Base-by-base conservation (phyloP, 2,113 vertebrate genomes). In the Psittacara wagleri region DNA sequence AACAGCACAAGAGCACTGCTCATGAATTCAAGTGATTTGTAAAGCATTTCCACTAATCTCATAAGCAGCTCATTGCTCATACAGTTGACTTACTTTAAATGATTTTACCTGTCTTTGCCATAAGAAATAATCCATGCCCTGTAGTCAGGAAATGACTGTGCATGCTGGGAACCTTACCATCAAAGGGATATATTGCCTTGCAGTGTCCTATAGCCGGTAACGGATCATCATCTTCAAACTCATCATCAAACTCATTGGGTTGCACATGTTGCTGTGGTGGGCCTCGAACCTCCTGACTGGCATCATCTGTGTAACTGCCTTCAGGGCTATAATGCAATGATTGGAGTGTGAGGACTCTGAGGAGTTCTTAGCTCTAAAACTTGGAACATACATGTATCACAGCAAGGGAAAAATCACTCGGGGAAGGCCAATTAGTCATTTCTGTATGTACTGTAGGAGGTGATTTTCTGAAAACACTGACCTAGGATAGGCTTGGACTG, bases 141-240 rank as follows among this genome's bases (percentile, higher is more conserved):
- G 43, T 1, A 37, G 61, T 35, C 29, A 68, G 1, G 44, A 44
- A 74, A 44, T 23, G 37, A 22, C 0, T 27, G 28, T 31, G 29
- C 29, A 15, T 0, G 6, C 16, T 66, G n/a, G 94, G 78, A 78
- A 87, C 59, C 97, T 96, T 98, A 99, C 99, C 99, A 93, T 99
- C 99, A 80, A 99, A 99, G 0, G 98, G 98, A 94, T 99, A 99
- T 83, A 99, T 98, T 44, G 99, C 99, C 97, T 99, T 99, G 98
- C 99, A 99, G 73, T 99, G 99, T 90, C 99, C 99, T 70, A 99
- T 98, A 90, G 99, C 99, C 9, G 99, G 99, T 79, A 99, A 98
- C 0, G 99, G 99, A 85, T 99, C 99, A 13, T 99, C 99, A 27
- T 99, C 99, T 67, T 99, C 99, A 91, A 99, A 99, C 78, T 99